Percentiles rank a stretch among this genome's conserved stretches.
Evolutionary conservation across 2,113 vertebrate species (phyloP).

Genomic region (Arvicanthis niloticus): DNA sequence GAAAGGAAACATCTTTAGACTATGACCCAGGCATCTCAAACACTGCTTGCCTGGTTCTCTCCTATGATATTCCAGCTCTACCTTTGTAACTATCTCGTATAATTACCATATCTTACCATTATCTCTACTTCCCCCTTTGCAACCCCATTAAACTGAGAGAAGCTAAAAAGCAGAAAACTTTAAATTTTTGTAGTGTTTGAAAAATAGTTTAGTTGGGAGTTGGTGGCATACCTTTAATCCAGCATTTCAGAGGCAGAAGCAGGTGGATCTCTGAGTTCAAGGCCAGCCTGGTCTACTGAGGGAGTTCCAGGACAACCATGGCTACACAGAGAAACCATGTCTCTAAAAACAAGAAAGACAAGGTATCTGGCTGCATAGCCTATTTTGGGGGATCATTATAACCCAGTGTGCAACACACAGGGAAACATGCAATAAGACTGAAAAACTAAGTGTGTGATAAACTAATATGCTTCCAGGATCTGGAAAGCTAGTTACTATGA

Average conservation of each 20-base stretch:
- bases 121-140: background rate
- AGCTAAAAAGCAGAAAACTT: background rate
- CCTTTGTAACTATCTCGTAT: background rate
- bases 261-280: too few species aligned
- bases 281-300: background rate
- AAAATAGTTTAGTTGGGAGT: background rate
- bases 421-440: too few species aligned
- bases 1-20: background rate
- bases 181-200: background rate
- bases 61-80: background rate
- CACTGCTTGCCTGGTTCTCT: background rate
- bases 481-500: background rate
- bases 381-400: background rate
- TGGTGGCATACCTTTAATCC: background rate
- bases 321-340: background rate
- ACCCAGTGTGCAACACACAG: background rate
- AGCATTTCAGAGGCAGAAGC: background rate
- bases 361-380: background rate
- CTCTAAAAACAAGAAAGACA: background rate
- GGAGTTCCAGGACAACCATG: background rate
- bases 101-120: background rate
- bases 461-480: conserved; percentile 12
- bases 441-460: background rate
- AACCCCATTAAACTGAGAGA: background rate
- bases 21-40: background rate